phyloP scores from a whole-genome alignment of 1,140 invertebrate genomes.

The Caerostris darwini region DNA sequence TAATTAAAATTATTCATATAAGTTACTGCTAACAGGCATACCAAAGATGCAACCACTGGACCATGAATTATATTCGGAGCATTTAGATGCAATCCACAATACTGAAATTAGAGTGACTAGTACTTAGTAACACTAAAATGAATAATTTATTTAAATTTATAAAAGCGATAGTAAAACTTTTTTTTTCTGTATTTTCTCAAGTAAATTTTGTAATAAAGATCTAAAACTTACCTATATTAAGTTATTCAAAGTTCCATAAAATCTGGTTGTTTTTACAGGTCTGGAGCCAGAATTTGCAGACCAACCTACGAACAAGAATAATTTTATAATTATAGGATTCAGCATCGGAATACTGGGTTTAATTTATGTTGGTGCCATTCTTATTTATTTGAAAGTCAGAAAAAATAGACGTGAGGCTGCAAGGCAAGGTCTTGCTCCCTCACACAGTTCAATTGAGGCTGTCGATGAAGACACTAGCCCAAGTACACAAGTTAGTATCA shows the following conservation, averaged over 20 bases:
- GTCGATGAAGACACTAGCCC: constrained; percentile 32
- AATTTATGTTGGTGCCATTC: constrained; percentile 91
- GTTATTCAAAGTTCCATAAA: not conserved
- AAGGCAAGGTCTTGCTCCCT: constrained; percentile 41
- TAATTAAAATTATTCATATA: too few species aligned
- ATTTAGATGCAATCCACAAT: too few species aligned
- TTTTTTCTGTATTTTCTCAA: too few species aligned
- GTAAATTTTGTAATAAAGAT: too few species aligned
- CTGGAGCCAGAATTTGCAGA: constrained; percentile 60
- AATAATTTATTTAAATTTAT: too few species aligned
- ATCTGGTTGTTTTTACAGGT: constrained; percentile 28
- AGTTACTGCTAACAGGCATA: too few species aligned
- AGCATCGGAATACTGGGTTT: constrained; percentile 90
- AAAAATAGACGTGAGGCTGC: constrained; percentile 50
- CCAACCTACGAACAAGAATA: constrained; percentile 82
- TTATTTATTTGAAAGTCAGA: constrained; percentile 86
- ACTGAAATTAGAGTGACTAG: too few species aligned
- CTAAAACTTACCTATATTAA: too few species aligned
- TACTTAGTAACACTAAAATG: too few species aligned
- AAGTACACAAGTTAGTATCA: not conserved
- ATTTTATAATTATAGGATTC: constrained; percentile 91
- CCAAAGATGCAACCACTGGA: too few species aligned
- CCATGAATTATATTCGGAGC: too few species aligned
- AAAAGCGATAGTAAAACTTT: too few species aligned
- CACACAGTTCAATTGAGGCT: constrained; percentile 59